Base-by-base conservation (phyloP, 2,797 vertebrate species). In the Amblyraja radiata region DNA sequence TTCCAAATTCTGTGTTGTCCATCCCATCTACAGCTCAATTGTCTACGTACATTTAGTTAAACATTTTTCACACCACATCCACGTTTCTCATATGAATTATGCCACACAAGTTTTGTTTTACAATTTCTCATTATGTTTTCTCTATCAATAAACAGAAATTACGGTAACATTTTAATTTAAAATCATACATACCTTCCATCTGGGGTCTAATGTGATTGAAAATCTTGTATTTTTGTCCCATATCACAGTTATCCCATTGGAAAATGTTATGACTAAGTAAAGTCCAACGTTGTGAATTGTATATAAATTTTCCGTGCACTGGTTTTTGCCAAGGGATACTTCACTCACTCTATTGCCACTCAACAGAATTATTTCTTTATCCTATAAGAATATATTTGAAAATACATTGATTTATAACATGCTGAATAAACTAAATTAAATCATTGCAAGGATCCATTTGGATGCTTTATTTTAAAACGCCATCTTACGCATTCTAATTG, bases 171-270 rank as follows among this genome's bases (percentile, higher is more conserved):
- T 5, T 91, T 73, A 91, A 90, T 54, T 73, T 91, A 9, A 1
- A 74, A 3, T 36, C 23, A 10, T 46, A 46, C 71, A 46, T 91
- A 91, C 90, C 68, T 91, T 91, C 90, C 90, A 91, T n/a, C 39
- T 91, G 25, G 39, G 1, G 16, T 74, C 90, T 39, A 91, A 46
- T 74, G 71, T 91, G 68, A 91, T 4, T 74, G 90, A 91, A 25
- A 91, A 23, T 74, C 90, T 74, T 91, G 90, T 91, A 74, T 21
- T 68, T 73, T 91, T 91, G 71, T 91, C 90, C 90, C 90, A 91
- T 91, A 91, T 91, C 90, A 91, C 39, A 28, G 90, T 91, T 39
- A 91, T 91, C 13, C 90, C 90, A 91, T 91, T 74, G 11, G 68
- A 74, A 91, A 91, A 91, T 74, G 68, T 91, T 11, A 91, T 32